Conservation (phyloP, 2,113 vertebrate species). For the Sprattus sprattus region DNA sequence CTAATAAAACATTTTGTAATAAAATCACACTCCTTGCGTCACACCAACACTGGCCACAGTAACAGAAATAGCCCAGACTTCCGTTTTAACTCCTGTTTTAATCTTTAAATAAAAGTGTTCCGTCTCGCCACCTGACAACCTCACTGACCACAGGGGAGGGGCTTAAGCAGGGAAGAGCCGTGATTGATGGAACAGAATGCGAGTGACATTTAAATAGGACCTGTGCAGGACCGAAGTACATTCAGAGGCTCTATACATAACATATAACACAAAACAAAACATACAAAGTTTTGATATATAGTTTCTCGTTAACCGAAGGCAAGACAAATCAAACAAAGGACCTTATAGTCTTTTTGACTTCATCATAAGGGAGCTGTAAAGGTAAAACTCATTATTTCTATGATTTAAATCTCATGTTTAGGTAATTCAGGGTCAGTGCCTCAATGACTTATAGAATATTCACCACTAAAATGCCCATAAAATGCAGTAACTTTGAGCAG, state of each 20-base stretch:
- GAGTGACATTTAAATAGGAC: neutral
- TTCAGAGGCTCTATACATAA: neutral
- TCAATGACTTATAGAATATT: neutral
- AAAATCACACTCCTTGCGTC: neutral
- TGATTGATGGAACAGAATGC: neutral
- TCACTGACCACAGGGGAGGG: neutral
- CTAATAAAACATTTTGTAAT: neutral
- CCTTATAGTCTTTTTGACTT: neutral
- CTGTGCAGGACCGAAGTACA: neutral
- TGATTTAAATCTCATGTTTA: neutral
- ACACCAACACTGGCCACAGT: slow-evolving; percentile 1
- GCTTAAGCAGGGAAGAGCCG: neutral
- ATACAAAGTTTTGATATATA: neutral
- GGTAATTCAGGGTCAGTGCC: no score
- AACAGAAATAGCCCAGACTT: neutral
- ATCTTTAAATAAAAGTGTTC: neutral
- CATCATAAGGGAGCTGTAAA: neutral
- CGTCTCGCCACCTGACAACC: neutral
- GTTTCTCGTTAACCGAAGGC: neutral
- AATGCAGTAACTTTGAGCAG: no score
- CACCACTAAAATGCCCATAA: neutral
- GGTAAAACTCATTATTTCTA: neutral
- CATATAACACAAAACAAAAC: neutral
- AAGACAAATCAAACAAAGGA: neutral
- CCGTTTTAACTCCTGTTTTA: neutral